phyloP scores from a whole-genome alignment of 1,140 invertebrate species.

The Megalonaias nervosa region DNA sequence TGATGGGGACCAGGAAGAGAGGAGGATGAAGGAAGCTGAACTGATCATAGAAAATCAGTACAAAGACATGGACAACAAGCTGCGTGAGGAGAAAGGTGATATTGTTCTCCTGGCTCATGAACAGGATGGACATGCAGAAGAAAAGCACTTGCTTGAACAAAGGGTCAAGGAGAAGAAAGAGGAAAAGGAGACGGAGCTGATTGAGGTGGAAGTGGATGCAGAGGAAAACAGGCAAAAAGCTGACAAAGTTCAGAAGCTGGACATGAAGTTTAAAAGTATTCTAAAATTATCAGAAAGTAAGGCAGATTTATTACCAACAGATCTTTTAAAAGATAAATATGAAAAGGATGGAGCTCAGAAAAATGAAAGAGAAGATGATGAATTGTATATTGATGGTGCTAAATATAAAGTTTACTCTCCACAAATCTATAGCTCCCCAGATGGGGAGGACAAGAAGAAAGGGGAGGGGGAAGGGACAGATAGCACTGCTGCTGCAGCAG shows the following conservation, averaged over 20 bases:
- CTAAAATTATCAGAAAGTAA: constrained; percentile 27
- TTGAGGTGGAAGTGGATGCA: constrained; percentile 16
- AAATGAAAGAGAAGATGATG: too few relatives aligned
- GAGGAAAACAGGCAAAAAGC: constrained; percentile 32
- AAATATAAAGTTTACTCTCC: too few relatives aligned
- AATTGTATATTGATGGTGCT: too few relatives aligned
- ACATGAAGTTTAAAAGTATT: constrained; percentile 28
- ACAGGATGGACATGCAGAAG: constrained; percentile 27
- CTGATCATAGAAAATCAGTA: constrained; percentile 57
- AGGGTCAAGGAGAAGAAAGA: constrained; percentile 60
- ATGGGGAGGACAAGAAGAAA: too few relatives aligned
- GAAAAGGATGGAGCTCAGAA: too few relatives aligned
- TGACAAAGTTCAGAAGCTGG: constrained; percentile 22
- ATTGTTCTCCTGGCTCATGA: constrained; percentile 41
- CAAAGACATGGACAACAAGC: constrained; percentile 59
- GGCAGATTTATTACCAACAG: constrained; percentile 17
- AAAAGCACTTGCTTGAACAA: constrained; percentile 54
- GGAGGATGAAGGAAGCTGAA: constrained; percentile 53
- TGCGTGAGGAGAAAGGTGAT: constrained; percentile 60
- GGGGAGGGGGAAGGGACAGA: too few relatives aligned
- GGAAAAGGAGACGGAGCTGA: constrained; percentile 42
- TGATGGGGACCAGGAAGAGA: constrained; percentile 54
- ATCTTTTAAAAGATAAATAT: neutral
- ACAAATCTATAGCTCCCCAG: too few relatives aligned
- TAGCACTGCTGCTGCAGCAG: too few relatives aligned